Percentiles rank a stretch among this genome's conserved stretches.
Evolutionary conservation across 2,113 vertebrate genomes (phyloP).

Genomic region (Rhinopomastus cyanomelas): DNA sequence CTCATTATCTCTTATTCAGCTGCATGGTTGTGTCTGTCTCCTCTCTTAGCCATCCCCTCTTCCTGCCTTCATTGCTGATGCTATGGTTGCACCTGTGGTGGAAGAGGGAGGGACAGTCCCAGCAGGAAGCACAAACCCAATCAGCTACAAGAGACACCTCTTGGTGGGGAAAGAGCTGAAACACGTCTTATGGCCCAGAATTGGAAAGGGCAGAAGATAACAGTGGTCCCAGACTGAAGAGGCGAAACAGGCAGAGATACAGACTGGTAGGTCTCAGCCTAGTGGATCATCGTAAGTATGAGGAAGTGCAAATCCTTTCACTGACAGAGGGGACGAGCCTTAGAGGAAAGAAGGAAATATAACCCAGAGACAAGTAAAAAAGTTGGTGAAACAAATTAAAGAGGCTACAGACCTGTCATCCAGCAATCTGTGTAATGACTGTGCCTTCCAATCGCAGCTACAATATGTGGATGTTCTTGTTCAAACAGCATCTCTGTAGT

Average conservation of each 20-base stretch:
- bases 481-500: neutral
- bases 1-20: neutral
- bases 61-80: neutral
- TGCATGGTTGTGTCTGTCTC: neutral
- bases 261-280: neutral
- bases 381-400: neutral
- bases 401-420: neutral
- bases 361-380: neutral
- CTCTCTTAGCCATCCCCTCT: neutral
- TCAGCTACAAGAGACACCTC: neutral
- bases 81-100: rapidly evolving
- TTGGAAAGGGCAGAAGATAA: neutral
- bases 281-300: neutral
- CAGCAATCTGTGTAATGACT: neutral
- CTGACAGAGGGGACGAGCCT: rapidly evolving
- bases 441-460: neutral
- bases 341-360: neutral
- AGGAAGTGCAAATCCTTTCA: neutral
- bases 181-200: neutral
- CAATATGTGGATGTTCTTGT: neutral
- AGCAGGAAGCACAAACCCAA: neutral
- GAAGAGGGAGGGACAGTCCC: neutral
- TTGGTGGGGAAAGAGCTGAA: neutral
- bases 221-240: neutral
- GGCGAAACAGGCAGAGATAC: neutral